These are phyloP conservation scores for Lasaia peninsularis DNA, from an alignment of 1,140 invertebrate genomes.

Conservation along the genomic window DNA sequence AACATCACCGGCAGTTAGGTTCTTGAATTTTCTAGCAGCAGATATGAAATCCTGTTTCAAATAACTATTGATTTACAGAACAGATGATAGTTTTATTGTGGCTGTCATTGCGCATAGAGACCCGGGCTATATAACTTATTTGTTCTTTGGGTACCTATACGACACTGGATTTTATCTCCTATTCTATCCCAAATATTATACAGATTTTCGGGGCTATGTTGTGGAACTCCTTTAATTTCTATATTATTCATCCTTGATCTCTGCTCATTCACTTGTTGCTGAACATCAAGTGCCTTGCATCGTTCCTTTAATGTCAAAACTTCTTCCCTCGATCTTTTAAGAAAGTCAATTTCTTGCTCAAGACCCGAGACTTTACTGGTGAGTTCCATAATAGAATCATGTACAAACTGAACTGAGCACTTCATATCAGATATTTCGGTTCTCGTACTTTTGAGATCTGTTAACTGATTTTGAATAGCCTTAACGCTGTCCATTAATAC, in stretches of 20 bases:
- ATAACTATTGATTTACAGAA: background rate
- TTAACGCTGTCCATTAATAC: background rate
- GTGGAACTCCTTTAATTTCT: too few species aligned
- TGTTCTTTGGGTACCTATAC: background rate
- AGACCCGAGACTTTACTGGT: background rate
- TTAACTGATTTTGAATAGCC: background rate
- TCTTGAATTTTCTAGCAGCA: background rate
- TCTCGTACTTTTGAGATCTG: background rate
- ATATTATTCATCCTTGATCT: too few species aligned
- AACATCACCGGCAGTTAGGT: background rate
- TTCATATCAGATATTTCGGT: background rate
- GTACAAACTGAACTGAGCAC: background rate
- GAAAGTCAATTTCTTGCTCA: background rate
- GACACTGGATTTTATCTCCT: background rate
- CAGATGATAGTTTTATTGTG: conserved; percentile 2
- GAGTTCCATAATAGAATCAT: background rate
- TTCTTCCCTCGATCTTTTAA: background rate
- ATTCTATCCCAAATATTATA: background rate
- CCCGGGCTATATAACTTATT: background rate
- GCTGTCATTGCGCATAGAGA: background rate
- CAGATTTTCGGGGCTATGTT: background rate
- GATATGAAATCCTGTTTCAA: background rate
- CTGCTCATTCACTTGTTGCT: too few species aligned
- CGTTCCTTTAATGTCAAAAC: background rate
- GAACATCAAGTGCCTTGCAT: too few species aligned